phyloP scores from a whole-genome alignment of 1,140 invertebrate genomes.

The Pseudomyrmex cubaensis region DNA sequence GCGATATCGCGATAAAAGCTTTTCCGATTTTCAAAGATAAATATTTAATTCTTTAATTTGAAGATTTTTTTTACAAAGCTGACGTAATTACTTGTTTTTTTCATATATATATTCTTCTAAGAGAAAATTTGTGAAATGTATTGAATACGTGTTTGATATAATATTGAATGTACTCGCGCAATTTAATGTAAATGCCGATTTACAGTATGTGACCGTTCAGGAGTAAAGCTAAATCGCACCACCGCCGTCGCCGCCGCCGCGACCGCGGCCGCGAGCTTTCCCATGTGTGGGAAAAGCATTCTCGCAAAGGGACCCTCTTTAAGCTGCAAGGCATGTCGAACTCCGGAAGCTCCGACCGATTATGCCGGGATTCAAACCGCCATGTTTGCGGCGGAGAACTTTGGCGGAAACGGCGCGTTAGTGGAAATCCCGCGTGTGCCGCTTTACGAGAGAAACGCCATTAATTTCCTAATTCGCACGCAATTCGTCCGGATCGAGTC shows the following conservation, averaged over 20 bases:
- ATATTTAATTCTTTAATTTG: no score
- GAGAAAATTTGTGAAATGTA: no score
- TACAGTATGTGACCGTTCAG: slow-evolving; percentile 4
- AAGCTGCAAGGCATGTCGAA: slow-evolving; percentile 51
- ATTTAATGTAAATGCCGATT: slow-evolving; percentile 20
- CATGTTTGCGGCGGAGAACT: slow-evolving; percentile 50
- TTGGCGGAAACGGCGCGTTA: slow-evolving; percentile 22
- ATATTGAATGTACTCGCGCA: no score
- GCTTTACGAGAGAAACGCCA: slow-evolving; percentile 24
- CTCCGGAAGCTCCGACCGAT: slow-evolving; percentile 63
- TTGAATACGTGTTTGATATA: no score
- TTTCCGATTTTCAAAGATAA: no score
- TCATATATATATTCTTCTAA: no score
- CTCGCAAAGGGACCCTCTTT: slow-evolving; percentile 55
- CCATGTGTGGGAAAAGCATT: background rate
- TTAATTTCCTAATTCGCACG: slow-evolving; percentile 49
- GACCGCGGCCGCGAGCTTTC: slow-evolving; percentile 21
- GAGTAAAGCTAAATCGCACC: slow-evolving; percentile 63
- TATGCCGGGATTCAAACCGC: slow-evolving; percentile 33
- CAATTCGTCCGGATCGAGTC: slow-evolving; percentile 4
- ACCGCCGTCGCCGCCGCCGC: no score
- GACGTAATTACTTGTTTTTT: no score
- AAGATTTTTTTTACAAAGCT: no score
- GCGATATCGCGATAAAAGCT: no score
- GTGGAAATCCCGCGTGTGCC: slow-evolving; percentile 42